Evolutionary conservation across 2,797 vertebrate genomes (phyloP).

Genomic region (Falco berigora): DNA sequence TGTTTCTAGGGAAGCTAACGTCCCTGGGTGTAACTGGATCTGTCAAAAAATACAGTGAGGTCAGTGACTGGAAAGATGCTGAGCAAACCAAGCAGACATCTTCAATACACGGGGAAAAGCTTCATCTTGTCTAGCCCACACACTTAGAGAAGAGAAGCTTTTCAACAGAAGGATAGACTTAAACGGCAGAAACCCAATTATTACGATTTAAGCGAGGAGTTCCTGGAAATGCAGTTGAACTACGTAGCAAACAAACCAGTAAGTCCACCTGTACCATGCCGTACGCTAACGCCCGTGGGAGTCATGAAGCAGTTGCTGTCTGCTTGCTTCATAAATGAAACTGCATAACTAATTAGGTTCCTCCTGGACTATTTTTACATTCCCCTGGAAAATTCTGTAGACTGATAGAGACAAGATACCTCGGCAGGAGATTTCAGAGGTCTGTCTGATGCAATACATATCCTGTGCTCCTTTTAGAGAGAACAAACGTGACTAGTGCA

Average conservation of each 20-base stretch:
- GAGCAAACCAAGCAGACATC: not conserved
- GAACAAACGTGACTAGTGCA: not conserved
- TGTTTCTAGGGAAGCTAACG: not conserved
- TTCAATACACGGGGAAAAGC: not conserved
- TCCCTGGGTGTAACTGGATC: not conserved
- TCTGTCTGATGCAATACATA: not conserved
- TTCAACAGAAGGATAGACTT: not conserved
- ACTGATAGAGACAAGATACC: not conserved
- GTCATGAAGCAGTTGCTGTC: not conserved
- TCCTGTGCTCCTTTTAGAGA: not conserved
- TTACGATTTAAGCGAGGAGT: not conserved
- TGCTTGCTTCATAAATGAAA: not conserved
- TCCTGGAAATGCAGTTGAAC: not conserved
- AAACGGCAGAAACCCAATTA: not conserved
- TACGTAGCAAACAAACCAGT: not conserved
- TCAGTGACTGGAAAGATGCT: not conserved
- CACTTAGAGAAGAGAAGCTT: not conserved
- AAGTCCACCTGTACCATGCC: not conserved
- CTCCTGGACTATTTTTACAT: not conserved
- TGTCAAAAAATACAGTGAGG: not conserved
- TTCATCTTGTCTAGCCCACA: not conserved
- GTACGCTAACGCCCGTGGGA: not conserved
- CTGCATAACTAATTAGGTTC: not conserved
- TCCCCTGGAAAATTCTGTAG: not conserved
- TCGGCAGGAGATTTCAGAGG: not conserved